A percentile compares a stretch with the other conserved stretches of the same genome.
Conservation (phyloP, 2,113 vertebrate genomes). For the Sturnira hondurensis region DNA sequence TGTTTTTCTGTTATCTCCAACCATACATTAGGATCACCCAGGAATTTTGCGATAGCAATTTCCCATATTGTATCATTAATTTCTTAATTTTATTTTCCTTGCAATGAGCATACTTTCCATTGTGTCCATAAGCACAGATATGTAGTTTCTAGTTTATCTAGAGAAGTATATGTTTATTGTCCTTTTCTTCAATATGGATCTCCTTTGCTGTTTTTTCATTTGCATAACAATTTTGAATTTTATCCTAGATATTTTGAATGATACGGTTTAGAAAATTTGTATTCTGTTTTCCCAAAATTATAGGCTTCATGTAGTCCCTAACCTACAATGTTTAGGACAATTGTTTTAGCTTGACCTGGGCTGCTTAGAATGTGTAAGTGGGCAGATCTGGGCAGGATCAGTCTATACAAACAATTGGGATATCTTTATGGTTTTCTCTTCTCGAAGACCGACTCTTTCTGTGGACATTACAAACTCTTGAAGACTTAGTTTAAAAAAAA, state of each 20-base stretch:
- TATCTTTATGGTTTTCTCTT: neutral
- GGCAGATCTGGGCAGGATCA: neutral
- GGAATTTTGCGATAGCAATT: neutral
- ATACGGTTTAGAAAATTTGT: neutral
- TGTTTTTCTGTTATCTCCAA: neutral
- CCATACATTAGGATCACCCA: neutral
- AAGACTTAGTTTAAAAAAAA: neutral
- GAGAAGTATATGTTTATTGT: neutral
- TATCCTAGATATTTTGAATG: neutral
- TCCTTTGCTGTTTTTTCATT: neutral
- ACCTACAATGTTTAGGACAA: neutral
- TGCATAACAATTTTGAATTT: neutral
- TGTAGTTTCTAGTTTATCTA: neutral
- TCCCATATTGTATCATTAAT: neutral
- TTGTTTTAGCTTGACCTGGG: neutral
- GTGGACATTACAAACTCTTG: neutral
- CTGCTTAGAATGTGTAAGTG: neutral
- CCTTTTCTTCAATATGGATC: neutral
- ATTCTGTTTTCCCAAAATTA: neutral
- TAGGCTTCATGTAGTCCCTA: neutral
- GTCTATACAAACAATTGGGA: neutral
- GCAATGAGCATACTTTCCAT: neutral
- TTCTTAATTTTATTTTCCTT: neutral
- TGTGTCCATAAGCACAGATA: neutral
- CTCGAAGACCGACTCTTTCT: neutral